phyloP scores from a whole-genome alignment of 2,797 vertebrate species.

The Tympanoctomys barrerae region DNA sequence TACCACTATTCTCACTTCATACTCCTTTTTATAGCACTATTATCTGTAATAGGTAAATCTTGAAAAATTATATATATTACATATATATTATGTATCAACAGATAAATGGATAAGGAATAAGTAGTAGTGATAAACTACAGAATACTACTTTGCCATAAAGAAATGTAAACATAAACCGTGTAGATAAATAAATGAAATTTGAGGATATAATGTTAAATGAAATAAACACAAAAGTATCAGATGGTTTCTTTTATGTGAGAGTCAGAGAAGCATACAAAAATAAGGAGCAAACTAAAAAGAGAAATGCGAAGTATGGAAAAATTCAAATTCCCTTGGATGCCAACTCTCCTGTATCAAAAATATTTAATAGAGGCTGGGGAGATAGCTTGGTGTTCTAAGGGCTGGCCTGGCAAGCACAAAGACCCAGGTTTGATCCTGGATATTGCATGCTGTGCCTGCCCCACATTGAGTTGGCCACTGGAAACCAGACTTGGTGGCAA shows the following conservation, averaged over 20 bases:
- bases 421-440: no score
- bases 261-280: neutral
- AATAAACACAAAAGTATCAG: neutral
- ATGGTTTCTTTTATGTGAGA: neutral
- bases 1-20: neutral
- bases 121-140: neutral
- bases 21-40: neutral
- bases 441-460: no score
- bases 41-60: neutral
- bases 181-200: neutral
- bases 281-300: neutral
- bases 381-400: no score
- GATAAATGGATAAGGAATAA: neutral
- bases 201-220: neutral
- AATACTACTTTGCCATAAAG: neutral
- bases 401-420: no score
- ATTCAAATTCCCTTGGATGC: neutral
- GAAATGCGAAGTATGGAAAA: neutral
- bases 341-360: neutral
- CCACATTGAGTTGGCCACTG: no score
- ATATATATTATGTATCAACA: neutral
- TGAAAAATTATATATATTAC: neutral
- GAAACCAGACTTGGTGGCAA: no score
- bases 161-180: neutral
- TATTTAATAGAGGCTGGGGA: neutral